Evolutionary conservation across 2,113 vertebrate species (phyloP).

Genomic region (Sclerurus mexicanus): DNA sequence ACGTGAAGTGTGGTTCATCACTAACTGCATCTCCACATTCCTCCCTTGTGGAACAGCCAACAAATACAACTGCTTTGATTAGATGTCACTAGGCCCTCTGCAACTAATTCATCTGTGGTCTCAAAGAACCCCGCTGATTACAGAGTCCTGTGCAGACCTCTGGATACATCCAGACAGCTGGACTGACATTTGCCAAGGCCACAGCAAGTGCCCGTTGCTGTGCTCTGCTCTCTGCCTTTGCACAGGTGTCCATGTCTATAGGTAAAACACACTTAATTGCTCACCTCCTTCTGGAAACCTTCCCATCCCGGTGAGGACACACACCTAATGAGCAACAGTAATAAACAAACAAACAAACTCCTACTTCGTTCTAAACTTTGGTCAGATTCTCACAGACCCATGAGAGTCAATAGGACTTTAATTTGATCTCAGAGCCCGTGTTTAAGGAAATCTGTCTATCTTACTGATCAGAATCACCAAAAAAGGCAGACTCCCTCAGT

Average conservation of each 20-base stretch:
- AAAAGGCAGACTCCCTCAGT: not conserved
- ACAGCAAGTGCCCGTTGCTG: not conserved
- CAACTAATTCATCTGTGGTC: not conserved
- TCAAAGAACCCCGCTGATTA: not conserved
- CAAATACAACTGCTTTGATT: not conserved
- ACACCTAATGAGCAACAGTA: not conserved
- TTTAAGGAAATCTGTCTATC: not conserved
- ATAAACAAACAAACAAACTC: not conserved
- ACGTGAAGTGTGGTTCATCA: not conserved
- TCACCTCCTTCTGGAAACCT: not conserved
- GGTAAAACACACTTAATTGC: not conserved
- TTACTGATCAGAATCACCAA: not conserved
- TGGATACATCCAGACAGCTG: not conserved
- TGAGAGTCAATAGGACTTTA: not conserved
- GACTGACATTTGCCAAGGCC: not conserved
- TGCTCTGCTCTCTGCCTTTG: not conserved
- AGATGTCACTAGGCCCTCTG: not conserved
- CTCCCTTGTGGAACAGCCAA: not conserved
- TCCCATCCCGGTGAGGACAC: not conserved
- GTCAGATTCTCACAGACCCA: not conserved
- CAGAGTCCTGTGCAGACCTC: not conserved
- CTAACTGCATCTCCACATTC: not conserved
- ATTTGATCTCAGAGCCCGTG: not conserved
- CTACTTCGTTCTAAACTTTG: not conserved
- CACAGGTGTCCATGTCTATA: not conserved